Evolutionary conservation across 1,140 invertebrate species (phyloP).

Genomic region (Drosophila sp.): DNA sequence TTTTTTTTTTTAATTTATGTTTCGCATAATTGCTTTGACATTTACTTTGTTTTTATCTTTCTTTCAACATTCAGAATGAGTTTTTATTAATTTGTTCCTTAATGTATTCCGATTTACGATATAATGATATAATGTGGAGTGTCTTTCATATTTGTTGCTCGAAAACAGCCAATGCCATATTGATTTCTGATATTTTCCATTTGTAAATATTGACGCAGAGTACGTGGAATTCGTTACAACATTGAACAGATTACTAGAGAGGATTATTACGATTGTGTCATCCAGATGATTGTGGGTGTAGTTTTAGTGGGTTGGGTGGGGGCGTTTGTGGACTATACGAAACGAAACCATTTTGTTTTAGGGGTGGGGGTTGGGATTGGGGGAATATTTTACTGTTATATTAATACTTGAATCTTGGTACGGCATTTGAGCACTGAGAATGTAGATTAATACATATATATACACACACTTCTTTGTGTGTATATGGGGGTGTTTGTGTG

Average conservation of each 20-base stretch:
- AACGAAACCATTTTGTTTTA: slow-evolving; percentile 18
- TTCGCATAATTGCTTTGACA: slow-evolving; percentile 36
- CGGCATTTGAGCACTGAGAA: slow-evolving; percentile 69
- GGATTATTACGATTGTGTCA: background rate
- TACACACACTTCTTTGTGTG: slow-evolving; percentile 7
- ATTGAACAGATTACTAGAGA: slow-evolving; percentile 75
- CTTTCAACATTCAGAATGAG: slow-evolving; percentile 29
- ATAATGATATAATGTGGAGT: slow-evolving; percentile 66
- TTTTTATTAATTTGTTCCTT: slow-evolving; percentile 29
- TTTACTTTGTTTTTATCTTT: slow-evolving; percentile 27
- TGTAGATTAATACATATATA: slow-evolving; percentile 39
- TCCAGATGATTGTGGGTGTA: background rate
- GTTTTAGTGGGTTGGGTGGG: background rate
- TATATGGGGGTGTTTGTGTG: slow-evolving; percentile 35
- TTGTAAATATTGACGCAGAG: slow-evolving; percentile 66
- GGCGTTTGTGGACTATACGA: background rate
- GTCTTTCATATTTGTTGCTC: slow-evolving; percentile 44
- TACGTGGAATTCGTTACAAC: slow-evolving; percentile 59
- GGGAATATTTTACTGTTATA: slow-evolving; percentile 22
- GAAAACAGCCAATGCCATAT: slow-evolving; percentile 69
- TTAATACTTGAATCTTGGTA: slow-evolving; percentile 66
- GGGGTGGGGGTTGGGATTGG: slow-evolving; percentile 13
- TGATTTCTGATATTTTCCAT: slow-evolving; percentile 36
- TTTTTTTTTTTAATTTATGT: slow-evolving; percentile 46
- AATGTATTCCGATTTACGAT: slow-evolving; percentile 39